Evolutionary conservation across 37 sponge, comb jelly and placozoan genomes (phyloP), one percentile per base, ranked within the genome.

Genomic region (Chondrosia reniformis): DNA sequence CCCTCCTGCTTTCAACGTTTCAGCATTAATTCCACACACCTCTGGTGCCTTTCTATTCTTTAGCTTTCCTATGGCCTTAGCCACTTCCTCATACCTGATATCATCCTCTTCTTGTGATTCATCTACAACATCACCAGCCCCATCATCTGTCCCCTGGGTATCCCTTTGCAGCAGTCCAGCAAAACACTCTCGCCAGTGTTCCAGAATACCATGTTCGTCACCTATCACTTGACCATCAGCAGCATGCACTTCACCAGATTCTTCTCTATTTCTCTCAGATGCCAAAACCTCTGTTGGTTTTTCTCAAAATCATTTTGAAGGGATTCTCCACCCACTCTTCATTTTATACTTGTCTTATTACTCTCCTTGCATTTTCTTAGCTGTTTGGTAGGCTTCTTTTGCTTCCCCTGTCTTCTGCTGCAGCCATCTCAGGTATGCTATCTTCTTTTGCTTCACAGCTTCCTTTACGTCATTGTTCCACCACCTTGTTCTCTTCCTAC

Each of bases 331-430:
- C 58, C 58, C 58, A 56, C 27, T 56, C 58, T 56, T 56, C 58
- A 56, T 56, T 56, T 56, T 56, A 28, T 56, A 28, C 58, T 56
- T 56, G 58, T 56, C 58, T 56, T 56, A 56, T 56, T 56, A 56
- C 58, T 56, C 58, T 56, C 58, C 58, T 56, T 56, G 58, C 58
- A 56, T 56, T 56, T 56, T 6, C 58, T 56, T 56, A 56, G 58
- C 58, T 56, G 58, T 56, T 56, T 56, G 58, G 27, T 56, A 56
- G n/a, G 27, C 58, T 6, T 56, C 58, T 56, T 56, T 56, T 28
- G 58, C 58, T 56, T 56, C 58, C 58, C n/a, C 7, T 56, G 58
- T 56, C 58, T 56, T 56, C 58, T 6, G 7, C 58, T 56, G 58
- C 58, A 56, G 27, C 58, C 58, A 56, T 56, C 58, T 56, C 58